Evolutionary conservation across 2,797 vertebrate genomes (phyloP).

Genomic region (Sparus aurata): DNA sequence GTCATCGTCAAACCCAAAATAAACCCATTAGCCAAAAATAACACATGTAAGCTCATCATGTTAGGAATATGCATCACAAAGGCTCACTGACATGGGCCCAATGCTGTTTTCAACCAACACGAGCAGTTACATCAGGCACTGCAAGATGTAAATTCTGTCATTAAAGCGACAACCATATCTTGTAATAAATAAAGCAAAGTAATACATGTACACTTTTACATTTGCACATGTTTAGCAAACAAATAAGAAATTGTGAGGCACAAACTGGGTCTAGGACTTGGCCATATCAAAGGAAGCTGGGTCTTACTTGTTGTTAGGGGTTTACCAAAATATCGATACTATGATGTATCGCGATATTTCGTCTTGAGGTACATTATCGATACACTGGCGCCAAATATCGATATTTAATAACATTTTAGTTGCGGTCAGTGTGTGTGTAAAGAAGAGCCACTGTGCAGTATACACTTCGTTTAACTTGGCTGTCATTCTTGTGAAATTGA

Average conservation of each 20-base stretch:
- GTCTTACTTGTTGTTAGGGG: too few relatives aligned
- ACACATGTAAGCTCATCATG: not conserved
- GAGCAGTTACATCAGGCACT: not conserved
- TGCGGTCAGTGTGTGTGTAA: too few relatives aligned
- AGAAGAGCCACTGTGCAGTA: too few relatives aligned
- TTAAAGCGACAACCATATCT: not conserved
- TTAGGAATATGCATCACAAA: not conserved
- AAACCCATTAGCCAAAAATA: not conserved
- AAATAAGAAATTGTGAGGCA: not conserved
- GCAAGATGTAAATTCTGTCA: not conserved
- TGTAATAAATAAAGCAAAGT: not conserved
- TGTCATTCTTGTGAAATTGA: too few relatives aligned
- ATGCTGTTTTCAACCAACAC: not conserved
- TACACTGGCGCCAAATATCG: too few relatives aligned
- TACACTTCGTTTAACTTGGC: too few relatives aligned
- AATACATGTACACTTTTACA: not conserved
- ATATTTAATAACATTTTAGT: too few relatives aligned
- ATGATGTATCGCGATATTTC: too few relatives aligned
- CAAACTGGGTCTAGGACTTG: not conserved
- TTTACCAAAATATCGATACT: too few relatives aligned
- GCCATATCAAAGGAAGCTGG: not conserved
- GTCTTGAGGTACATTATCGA: too few relatives aligned
- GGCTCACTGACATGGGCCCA: not conserved
- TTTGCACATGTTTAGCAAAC: too few relatives aligned
- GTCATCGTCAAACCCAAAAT: not conserved